Evolutionary conservation across 2,797 vertebrate genomes (phyloP).

Genomic region (Pseudochirops corinnae): DNA sequence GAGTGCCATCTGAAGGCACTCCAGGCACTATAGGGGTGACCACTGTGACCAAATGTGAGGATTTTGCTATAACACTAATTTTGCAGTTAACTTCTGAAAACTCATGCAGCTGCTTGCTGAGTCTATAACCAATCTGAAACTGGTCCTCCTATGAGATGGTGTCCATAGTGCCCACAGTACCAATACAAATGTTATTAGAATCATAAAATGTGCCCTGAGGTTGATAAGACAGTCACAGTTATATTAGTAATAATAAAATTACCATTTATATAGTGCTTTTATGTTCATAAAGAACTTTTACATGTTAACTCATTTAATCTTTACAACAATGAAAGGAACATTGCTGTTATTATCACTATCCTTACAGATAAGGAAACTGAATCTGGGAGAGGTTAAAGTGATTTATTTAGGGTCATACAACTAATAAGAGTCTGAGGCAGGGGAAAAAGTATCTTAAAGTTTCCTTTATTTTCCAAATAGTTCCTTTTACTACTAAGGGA

Average conservation of each 20-base stretch:
- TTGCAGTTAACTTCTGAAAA: neutral
- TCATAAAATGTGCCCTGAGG: neutral
- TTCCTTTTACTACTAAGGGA: neutral
- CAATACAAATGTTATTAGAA: neutral
- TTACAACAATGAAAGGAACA: neutral
- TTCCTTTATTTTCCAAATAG: neutral
- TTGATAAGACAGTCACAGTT: neutral
- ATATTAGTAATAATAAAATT: neutral
- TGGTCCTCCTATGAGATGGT: neutral
- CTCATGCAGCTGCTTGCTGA: neutral
- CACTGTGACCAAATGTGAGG: neutral
- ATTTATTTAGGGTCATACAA: neutral
- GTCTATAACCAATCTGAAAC: neutral
- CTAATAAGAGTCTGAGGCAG: neutral
- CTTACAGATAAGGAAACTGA: neutral
- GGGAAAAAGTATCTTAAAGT: neutral
- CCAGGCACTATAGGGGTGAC: neutral
- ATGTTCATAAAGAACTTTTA: neutral
- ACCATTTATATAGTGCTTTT: neutral
- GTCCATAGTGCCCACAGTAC: neutral
- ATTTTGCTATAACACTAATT: neutral
- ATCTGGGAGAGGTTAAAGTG: neutral
- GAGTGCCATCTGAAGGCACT: too few species aligned
- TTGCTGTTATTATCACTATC: neutral
- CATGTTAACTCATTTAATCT: neutral